phyloP scores from a whole-genome alignment of 2,113 vertebrate species.

The Erythrolamprus reginae region DNA sequence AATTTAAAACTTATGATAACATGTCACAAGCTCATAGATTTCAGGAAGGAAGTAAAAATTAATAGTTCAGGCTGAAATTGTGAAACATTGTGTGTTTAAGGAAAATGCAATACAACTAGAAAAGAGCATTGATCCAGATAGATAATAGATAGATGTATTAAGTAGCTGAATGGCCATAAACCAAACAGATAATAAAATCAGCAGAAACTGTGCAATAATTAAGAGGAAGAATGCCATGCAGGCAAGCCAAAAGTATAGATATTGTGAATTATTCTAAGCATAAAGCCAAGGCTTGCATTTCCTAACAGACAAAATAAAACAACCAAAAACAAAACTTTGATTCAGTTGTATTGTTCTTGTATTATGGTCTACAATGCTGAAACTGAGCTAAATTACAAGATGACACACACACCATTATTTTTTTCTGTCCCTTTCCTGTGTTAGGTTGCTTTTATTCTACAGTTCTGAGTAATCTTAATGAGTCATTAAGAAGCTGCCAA shows the following conservation, averaged over 20 bases:
- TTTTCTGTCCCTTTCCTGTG: conserved; percentile 25
- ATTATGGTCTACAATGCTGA: conserved; percentile 56
- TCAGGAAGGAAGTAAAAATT: background rate
- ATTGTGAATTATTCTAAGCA: background rate
- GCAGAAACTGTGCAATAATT: background rate
- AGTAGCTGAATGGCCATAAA: background rate
- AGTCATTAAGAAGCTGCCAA: conserved; percentile 51
- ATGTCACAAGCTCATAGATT: background rate
- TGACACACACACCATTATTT: background rate
- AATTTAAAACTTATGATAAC: background rate
- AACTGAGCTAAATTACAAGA: conserved; percentile 38
- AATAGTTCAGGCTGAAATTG: background rate
- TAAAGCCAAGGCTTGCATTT: background rate
- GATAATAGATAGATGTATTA: background rate
- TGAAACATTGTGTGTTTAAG: background rate
- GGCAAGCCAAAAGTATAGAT: background rate
- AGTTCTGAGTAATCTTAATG: conserved; percentile 57
- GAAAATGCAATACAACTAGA: background rate
- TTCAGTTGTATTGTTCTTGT: conserved; percentile 22
- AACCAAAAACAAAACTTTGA: background rate
- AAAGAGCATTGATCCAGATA: background rate
- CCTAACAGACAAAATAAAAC: background rate
- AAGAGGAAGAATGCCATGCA: background rate
- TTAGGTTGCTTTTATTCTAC: conserved; percentile 57
- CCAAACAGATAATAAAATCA: background rate